Conservation (phyloP, 2,888 invertebrate genomes). For the Watsonalla cultraria region DNA sequence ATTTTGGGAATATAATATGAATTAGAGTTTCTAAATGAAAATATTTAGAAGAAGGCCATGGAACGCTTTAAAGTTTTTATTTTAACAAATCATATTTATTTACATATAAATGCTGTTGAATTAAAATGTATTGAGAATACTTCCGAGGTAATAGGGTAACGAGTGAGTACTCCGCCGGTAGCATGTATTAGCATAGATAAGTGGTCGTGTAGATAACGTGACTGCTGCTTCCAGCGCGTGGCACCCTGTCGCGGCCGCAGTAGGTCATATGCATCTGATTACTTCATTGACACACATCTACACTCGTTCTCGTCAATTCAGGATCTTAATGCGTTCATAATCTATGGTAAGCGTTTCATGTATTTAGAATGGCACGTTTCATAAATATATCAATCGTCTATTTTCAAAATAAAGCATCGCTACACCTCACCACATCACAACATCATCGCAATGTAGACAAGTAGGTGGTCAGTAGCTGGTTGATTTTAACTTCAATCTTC, state of each 20-base stretch:
- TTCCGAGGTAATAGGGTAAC: not conserved
- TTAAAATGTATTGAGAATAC: no score
- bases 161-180: constrained; percentile 6
- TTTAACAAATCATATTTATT: no score
- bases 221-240: constrained; percentile 13
- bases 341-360: no score
- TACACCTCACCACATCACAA: no score
- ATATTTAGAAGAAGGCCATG: not conserved
- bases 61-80: not conserved
- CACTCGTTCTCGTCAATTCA: constrained; percentile 1
- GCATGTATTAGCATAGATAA: constrained; percentile 26
- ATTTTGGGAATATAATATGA: no score
- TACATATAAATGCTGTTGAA: no score
- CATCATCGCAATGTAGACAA: no score
- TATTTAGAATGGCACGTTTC: no score
- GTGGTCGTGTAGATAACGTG: constrained; percentile 12
- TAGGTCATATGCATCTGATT: constrained; percentile 10
- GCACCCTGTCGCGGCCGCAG: not conserved
- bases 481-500: no score
- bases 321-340: not conserved
- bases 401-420: no score
- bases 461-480: no score
- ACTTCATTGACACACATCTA: constrained; percentile 7
- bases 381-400: no score
- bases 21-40: not conserved